Evolutionary conservation across 2,797 vertebrate genomes (phyloP).

Genomic region (Sciurus vulgaris): DNA sequence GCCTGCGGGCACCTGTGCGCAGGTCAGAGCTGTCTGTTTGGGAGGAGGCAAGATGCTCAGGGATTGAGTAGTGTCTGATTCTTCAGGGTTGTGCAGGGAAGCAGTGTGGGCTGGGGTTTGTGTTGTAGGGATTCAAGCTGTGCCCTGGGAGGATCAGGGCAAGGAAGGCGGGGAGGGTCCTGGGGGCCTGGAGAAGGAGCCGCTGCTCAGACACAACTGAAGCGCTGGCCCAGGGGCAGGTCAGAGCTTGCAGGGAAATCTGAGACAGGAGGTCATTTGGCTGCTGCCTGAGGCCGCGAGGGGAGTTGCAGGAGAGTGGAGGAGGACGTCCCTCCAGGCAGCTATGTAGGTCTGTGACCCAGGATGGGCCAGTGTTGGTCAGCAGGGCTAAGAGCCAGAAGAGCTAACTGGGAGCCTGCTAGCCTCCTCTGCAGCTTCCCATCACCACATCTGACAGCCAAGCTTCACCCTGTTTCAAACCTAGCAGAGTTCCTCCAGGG

Average conservation of each 20-base stretch:
- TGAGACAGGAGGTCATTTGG: not conserved
- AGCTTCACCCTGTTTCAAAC: not conserved
- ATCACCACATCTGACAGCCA: not conserved
- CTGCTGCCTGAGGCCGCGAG: not conserved
- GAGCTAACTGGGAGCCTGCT: not conserved
- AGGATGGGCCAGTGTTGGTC: accelerated
- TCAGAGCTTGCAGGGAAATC: not conserved
- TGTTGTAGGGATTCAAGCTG: slow-evolving; percentile 25
- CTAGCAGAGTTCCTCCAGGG: not conserved
- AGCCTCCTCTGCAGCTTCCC: not conserved
- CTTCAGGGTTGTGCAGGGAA: not conserved
- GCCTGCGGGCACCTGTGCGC: no score
- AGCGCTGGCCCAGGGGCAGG: not conserved
- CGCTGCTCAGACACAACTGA: not conserved
- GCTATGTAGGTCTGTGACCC: not conserved
- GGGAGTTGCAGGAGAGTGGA: not conserved
- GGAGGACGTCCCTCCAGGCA: not conserved
- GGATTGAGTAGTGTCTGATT: not conserved
- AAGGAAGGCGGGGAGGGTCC: not conserved
- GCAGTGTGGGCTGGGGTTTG: slow-evolving; percentile 3
- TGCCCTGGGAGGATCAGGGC: slow-evolving; percentile 1
- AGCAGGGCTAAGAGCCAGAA: not conserved
- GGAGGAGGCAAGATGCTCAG: not conserved
- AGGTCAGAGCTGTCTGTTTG: accelerated
- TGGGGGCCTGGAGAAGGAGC: slow-evolving; percentile 14